Conservation (phyloP, 1,140 invertebrate genomes). For the Bicyclus anynana region DNA sequence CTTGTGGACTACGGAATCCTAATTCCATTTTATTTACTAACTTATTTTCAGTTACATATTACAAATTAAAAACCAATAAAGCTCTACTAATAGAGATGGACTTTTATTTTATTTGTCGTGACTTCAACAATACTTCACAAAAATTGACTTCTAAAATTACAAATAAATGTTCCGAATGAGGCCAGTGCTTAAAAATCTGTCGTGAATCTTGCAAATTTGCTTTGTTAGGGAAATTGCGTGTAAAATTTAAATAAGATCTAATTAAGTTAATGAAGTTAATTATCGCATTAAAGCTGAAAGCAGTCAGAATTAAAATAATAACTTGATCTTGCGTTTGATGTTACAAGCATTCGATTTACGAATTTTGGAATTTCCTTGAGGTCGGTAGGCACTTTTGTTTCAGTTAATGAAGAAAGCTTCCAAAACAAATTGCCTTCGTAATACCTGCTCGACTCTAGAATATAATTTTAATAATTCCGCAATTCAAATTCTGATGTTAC, state of each 20-base stretch:
- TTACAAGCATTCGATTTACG: slow-evolving; percentile 2
- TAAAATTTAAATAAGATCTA: slow-evolving; percentile 6
- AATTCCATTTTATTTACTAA: too few relatives aligned
- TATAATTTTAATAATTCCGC: too few relatives aligned
- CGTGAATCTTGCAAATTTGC: neutral
- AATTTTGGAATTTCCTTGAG: neutral
- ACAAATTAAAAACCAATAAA: too few relatives aligned
- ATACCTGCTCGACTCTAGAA: neutral
- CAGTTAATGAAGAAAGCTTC: neutral
- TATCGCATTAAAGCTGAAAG: slow-evolving; percentile 6
- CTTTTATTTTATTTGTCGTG: too few relatives aligned
- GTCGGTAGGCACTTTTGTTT: neutral
- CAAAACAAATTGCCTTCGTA: neutral
- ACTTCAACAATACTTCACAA: neutral
- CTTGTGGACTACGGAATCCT: too few relatives aligned
- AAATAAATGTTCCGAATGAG: neutral
- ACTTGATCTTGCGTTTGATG: slow-evolving; percentile 1
- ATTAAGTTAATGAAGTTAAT: slow-evolving; percentile 15
- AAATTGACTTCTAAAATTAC: neutral
- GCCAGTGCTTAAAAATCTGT: neutral
- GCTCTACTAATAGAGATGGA: too few relatives aligned
- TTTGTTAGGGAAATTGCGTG: slow-evolving; percentile 1
- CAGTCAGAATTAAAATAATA: slow-evolving; percentile 4
- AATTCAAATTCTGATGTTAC: too few relatives aligned
- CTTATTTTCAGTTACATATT: too few relatives aligned